Conservation (phyloP, 1,140 invertebrate species). For the Papilio polyxenes region DNA sequence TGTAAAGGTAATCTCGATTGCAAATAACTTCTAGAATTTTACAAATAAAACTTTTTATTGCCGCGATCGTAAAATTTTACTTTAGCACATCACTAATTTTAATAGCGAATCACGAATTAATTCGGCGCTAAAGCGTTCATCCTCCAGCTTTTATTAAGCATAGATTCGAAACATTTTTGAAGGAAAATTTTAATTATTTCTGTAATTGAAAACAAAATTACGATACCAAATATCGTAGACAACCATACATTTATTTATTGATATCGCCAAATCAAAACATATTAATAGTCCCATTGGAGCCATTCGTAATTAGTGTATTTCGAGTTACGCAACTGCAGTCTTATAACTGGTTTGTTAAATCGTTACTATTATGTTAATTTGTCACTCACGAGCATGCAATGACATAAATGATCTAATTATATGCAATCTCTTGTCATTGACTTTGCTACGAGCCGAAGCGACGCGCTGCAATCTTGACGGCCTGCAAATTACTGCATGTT, state of each 20-base stretch:
- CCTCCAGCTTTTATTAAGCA: neutral
- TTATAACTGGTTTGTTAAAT: neutral
- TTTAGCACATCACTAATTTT: conserved; percentile 38
- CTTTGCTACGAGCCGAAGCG: neutral
- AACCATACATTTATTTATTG: no score
- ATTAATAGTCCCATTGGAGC: no score
- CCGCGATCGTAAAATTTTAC: conserved; percentile 31
- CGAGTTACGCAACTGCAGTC: neutral
- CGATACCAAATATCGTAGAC: no score
- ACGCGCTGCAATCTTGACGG: neutral
- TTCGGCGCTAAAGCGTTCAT: conserved; percentile 26
- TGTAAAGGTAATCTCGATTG: conserved; percentile 25
- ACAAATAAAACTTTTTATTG: conserved; percentile 31
- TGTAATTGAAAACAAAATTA: no score
- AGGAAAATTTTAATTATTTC: neutral
- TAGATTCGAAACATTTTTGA: neutral
- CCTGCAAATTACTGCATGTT: neutral
- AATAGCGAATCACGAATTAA: conserved; percentile 28
- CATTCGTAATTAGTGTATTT: neutral
- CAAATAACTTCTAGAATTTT: conserved; percentile 24
- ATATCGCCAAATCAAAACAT: neutral
- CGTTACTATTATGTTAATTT: conserved; percentile 23
- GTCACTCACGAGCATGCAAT: conserved; percentile 31
- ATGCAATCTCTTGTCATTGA: conserved; percentile 30
- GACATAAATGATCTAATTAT: conserved; percentile 26